A percentile compares a stretch with the other conserved stretches of the same genome.
Conservation (phyloP, 2,888 invertebrate species). For the Limnephilus rhombicus region DNA sequence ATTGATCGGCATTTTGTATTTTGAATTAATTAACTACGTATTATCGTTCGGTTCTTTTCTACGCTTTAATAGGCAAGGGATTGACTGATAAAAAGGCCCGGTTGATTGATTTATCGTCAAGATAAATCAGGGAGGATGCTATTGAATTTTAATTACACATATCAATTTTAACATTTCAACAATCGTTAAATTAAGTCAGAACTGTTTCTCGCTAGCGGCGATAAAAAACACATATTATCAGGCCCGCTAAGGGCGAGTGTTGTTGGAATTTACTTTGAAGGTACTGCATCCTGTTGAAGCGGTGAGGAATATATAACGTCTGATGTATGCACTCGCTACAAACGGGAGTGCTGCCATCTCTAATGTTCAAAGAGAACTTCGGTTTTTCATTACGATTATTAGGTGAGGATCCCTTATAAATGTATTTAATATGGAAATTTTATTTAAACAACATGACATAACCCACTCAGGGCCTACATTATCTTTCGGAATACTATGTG, state of each 20-base stretch:
- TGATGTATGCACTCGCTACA: no score
- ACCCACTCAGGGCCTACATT: no score
- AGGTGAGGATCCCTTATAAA: no score
- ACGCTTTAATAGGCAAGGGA: not conserved
- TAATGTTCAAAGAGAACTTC: no score
- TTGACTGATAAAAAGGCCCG: not conserved
- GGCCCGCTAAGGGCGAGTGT: not conserved
- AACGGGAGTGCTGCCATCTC: no score
- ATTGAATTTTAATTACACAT: slow-evolving; percentile 1
- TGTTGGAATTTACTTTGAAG: not conserved
- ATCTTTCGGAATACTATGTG: no score
- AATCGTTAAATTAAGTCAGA: not conserved
- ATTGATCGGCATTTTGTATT: not conserved
- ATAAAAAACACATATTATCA: not conserved
- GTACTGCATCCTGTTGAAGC: not conserved
- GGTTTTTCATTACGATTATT: no score
- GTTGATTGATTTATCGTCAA: slow-evolving; percentile 1
- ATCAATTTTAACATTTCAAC: not conserved
- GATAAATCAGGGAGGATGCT: not conserved
- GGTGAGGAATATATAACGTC: no score
- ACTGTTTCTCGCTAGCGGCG: not conserved
- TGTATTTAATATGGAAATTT: no score
- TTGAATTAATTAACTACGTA: not conserved
- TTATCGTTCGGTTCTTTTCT: not conserved
- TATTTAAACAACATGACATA: no score